phyloP scores from a whole-genome alignment of 2,113 vertebrate species.

The Psittacula cyanocephala region DNA sequence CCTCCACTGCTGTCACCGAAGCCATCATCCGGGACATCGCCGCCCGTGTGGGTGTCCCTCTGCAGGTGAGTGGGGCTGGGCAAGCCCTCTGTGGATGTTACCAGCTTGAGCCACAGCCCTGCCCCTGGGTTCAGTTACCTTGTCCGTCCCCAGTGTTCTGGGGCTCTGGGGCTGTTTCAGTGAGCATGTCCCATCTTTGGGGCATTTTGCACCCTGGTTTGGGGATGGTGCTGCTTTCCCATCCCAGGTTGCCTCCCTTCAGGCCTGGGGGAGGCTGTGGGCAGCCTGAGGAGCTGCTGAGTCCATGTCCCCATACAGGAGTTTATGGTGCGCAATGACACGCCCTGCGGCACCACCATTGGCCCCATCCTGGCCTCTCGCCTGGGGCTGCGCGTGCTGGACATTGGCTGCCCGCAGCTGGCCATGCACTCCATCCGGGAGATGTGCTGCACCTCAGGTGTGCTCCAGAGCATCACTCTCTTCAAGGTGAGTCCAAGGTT shows the following conservation, averaged over 20 bases:
- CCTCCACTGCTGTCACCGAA: constrained; percentile 91
- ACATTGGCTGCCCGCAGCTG: constrained; percentile 90
- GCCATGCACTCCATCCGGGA: constrained; percentile 99
- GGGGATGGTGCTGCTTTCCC: accelerated
- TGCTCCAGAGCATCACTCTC: constrained; percentile 89
- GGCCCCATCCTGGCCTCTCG: constrained; percentile 92
- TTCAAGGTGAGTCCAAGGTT: constrained; percentile 83
- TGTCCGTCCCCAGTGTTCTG: accelerated
- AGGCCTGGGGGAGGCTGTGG: not conserved
- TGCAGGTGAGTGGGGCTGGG: constrained; percentile 81
- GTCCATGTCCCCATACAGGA: constrained; percentile 72
- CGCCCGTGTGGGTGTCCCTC: constrained; percentile 77
- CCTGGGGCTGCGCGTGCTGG: constrained; percentile 88
- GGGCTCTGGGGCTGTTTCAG: accelerated
- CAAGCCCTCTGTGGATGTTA: accelerated
- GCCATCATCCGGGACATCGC: constrained; percentile 88
- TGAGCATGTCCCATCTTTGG: not conserved
- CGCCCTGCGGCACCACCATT: constrained; percentile 89
- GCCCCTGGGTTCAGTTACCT: accelerated
- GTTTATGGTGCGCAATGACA: constrained; percentile 95
- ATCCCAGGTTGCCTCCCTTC: not conserved
- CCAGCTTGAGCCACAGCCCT: not conserved
- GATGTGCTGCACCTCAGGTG: constrained; percentile 93
- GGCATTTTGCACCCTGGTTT: not conserved
- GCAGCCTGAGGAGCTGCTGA: not conserved